Evolutionary conservation across 2,797 vertebrate genomes (phyloP), one percentile per base, ranked within the genome.

Genomic region (Macropus fuliginosus): DNA sequence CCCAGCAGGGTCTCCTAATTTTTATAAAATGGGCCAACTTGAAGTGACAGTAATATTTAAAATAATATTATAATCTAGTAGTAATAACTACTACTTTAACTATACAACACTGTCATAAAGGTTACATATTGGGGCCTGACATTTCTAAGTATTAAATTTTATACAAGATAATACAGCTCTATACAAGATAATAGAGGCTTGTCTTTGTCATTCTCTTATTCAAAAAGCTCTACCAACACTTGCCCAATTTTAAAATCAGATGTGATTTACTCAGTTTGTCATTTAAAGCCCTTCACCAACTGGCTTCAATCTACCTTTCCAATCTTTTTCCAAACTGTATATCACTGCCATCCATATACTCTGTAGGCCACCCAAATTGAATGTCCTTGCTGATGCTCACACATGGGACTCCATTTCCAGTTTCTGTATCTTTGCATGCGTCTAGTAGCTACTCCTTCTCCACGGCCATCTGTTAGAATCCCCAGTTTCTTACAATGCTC

Each of bases 151-250:
- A 29, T 16, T 74, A 54, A 56, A 46, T 0, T 56, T n/a, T 95
- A 46, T 50, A 29, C 87, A 56, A 93, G 46, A 94, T 52, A 96
- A 94, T 62, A 94, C 52, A 52, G n/a, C 0, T 56, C 46, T 95
- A 46, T 50, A 31, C 90, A 55, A 93, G 46, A 94, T 52, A 96
- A 94, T 62, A 94, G 1, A 57, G 2, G 21, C 9, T 81, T 81
- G 18, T 27, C 40, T 46, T 81, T 81, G 21, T 81, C 9, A 9
- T 9, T 81, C 8, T 40, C 66, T 18, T 46, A 0, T 46, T 81
- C 40, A 81, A 24, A 81, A 74, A 74, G 16, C 18, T 62, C 9
- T 18, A 21, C 16, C 3, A 21, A 18, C 1, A 40, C 16, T 40
- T 74, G 18, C 2, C 34, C n/a, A 40, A 40, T 40, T 74, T 74